Evolutionary conservation across 2,888 invertebrate genomes (phyloP).

Genomic region (Sphaerophoria rueppellii): DNA sequence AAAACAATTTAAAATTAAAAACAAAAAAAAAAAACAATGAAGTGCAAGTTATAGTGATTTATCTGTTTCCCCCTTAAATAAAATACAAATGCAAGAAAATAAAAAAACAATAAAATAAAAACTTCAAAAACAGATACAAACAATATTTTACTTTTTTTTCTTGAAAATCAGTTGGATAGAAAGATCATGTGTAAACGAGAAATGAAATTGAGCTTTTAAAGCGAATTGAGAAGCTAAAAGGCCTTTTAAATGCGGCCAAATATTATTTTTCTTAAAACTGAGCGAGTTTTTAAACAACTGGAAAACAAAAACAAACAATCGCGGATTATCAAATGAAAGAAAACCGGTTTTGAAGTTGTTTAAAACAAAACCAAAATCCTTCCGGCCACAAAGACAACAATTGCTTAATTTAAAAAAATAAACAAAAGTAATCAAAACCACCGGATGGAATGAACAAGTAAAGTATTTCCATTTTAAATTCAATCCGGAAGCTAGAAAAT

Average conservation of each 20-base stretch:
- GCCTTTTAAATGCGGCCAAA: too few relatives aligned
- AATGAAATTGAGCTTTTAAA: slow-evolving; percentile 6
- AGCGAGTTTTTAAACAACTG: not conserved
- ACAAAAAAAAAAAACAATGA: slow-evolving; percentile 59
- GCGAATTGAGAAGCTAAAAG: too few relatives aligned
- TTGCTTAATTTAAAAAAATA: slow-evolving; percentile 35
- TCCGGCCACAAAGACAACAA: slow-evolving; percentile 5
- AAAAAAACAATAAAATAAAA: slow-evolving; percentile 36
- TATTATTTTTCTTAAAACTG: too few relatives aligned
- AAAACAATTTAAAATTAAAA: slow-evolving; percentile 27
- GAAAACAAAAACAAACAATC: slow-evolving; percentile 35
- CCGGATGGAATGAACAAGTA: not conserved
- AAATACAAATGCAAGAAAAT: slow-evolving; percentile 32
- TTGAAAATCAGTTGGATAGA: not conserved
- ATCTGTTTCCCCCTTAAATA: slow-evolving; percentile 52
- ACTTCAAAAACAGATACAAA: slow-evolving; percentile 22
- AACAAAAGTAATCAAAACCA: not conserved
- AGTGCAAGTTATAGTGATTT: slow-evolving; percentile 70
- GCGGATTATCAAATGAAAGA: slow-evolving; percentile 35
- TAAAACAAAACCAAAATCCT: slow-evolving; percentile 1
- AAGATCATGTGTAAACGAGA: slow-evolving; percentile 30
- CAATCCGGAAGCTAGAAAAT: not conserved
- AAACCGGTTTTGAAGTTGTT: slow-evolving; percentile 5
- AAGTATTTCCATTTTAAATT: not conserved
- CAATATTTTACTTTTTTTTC: slow-evolving; percentile 13